Conservation (phyloP, 2,888 invertebrate genomes). For the Acutogordius australiensis region DNA sequence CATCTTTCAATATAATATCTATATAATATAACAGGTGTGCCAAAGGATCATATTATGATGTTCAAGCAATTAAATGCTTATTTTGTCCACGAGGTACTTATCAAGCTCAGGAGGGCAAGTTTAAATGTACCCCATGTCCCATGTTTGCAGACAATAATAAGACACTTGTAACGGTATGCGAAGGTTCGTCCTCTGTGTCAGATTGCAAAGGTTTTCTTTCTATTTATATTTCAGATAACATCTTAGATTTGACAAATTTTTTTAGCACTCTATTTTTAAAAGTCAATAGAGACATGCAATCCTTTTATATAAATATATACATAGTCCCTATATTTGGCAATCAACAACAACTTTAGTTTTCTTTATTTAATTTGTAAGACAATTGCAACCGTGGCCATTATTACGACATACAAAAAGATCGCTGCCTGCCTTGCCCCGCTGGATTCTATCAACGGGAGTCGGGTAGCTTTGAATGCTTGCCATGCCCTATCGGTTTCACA, state of each 20-base stretch:
- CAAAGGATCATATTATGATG: not conserved
- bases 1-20: not conserved
- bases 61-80: not conserved
- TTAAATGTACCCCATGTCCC: not conserved
- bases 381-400: too few relatives aligned
- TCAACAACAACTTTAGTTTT: too few relatives aligned
- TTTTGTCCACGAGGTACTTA: conserved; percentile 8
- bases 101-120: conserved; percentile 5
- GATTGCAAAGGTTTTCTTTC: conserved; percentile 9
- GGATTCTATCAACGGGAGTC: conserved; percentile 75
- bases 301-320: too few relatives aligned
- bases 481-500: conserved; percentile 68
- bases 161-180: not conserved
- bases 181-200: not conserved
- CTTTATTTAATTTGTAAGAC: too few relatives aligned
- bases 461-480: conserved; percentile 55
- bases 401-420: too few relatives aligned
- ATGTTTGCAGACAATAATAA: not conserved
- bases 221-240: too few relatives aligned
- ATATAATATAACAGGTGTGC: conserved; percentile 5
- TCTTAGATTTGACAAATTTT: too few relatives aligned
- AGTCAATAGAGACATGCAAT: too few relatives aligned
- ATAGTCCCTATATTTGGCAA: too few relatives aligned
- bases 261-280: too few relatives aligned
- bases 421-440: conserved; percentile 56